These are phyloP conservation scores for Pogonocherus hispidulus DNA, from an alignment of 2,888 invertebrate species.

Conservation along the genomic window DNA sequence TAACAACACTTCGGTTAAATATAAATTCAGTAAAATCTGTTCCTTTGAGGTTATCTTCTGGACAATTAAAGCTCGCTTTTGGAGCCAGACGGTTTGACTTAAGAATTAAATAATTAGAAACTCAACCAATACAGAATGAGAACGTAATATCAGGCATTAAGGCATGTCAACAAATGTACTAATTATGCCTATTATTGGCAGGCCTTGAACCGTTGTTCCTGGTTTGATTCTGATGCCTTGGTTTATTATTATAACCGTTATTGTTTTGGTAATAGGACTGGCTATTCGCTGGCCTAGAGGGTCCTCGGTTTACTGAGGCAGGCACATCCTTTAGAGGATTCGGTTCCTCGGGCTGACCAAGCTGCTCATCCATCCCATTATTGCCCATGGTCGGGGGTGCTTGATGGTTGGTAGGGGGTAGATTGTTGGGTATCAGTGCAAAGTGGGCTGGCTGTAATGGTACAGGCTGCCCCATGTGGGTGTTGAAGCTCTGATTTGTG, in stretches of 20 bases:
- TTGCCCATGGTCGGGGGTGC: conserved; percentile 50
- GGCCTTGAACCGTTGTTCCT: conserved; percentile 58
- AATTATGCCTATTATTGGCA: conserved; percentile 46
- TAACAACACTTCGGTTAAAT: conserved; percentile 3
- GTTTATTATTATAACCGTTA: conserved; percentile 62
- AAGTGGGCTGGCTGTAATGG: conserved; percentile 72
- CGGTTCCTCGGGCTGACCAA: conserved; percentile 65
- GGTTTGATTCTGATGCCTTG: conserved; percentile 54
- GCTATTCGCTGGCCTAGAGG: conserved; percentile 51
- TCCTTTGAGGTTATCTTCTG: conserved; percentile 27
- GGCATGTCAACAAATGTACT: conserved; percentile 22
- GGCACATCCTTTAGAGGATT: conserved; percentile 51
- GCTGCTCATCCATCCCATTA: conserved; percentile 58
- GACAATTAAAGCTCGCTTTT: background rate
- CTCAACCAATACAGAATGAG: conserved; percentile 37
- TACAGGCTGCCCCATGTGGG: conserved; percentile 71
- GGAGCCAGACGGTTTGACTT: conserved; percentile 38
- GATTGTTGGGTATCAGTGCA: conserved; percentile 41
- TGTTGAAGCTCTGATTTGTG: conserved; percentile 84
- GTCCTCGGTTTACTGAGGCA: conserved; percentile 49
- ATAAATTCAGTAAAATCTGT: conserved; percentile 19
- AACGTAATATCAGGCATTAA: conserved; percentile 40
- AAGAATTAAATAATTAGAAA: conserved; percentile 38
- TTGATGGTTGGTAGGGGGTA: conserved; percentile 60
- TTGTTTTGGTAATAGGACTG: conserved; percentile 65